Conservation (phyloP, 2,888 invertebrate species). For the Lapara coniferarum region DNA sequence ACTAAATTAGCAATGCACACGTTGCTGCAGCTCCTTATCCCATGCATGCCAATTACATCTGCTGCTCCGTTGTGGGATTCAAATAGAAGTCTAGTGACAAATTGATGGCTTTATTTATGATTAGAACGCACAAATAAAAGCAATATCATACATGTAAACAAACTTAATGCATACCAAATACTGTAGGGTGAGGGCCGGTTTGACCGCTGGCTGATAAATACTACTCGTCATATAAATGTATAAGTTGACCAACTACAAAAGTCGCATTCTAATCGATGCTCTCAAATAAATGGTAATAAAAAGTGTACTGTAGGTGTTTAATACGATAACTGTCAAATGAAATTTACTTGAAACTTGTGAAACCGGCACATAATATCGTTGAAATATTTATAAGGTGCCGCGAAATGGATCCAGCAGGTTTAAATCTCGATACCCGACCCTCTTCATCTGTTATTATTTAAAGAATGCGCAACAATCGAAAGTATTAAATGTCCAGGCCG, state of each 20-base stretch:
- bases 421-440: slow-evolving; percentile 23
- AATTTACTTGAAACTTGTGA: no score
- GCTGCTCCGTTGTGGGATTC: slow-evolving; percentile 10
- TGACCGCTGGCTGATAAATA: no score
- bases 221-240: no score
- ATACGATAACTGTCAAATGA: no score
- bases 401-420: neutral
- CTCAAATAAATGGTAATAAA: no score
- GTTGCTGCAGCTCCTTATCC: slow-evolving; percentile 19
- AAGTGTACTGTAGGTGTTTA: no score
- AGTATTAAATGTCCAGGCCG: slow-evolving; percentile 64
- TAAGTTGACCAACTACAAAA: no score
- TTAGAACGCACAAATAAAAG: slow-evolving; percentile 7
- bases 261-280: no score
- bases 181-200: neutral
- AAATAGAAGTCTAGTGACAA: slow-evolving; percentile 8
- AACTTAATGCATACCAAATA: slow-evolving; percentile 5
- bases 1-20: slow-evolving; percentile 17
- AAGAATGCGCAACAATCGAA: slow-evolving; percentile 59
- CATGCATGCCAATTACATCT: slow-evolving; percentile 17
- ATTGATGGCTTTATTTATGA: slow-evolving; percentile 4
- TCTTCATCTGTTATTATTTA: slow-evolving; percentile 41
- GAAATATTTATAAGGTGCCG: slow-evolving; percentile 11
- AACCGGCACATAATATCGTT: neutral
- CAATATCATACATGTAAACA: slow-evolving; percentile 17